These are phyloP conservation scores for Doryteuthis pealeii DNA, from an alignment of 1,140 invertebrate genomes.

Conservation along the genomic window DNA sequence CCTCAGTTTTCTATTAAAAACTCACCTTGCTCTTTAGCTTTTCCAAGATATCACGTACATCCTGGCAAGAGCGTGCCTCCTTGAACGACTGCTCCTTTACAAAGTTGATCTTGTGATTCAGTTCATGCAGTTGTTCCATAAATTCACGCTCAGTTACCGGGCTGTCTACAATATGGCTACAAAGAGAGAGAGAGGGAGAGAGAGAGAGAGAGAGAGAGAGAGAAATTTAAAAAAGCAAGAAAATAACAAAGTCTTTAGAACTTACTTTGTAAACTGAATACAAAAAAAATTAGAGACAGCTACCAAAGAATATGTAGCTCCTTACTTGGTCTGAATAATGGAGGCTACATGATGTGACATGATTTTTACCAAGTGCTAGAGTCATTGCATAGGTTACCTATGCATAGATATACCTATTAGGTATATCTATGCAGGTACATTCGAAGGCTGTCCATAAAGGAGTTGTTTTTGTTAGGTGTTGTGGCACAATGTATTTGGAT, in stretches of 20 bases:
- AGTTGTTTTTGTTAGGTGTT: too few relatives aligned
- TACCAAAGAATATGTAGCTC: conserved; percentile 36
- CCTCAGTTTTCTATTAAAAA: too few relatives aligned
- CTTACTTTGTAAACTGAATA: too few relatives aligned
- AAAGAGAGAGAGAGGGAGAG: conserved; percentile 16
- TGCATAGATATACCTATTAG: too few relatives aligned
- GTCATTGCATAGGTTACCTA: too few relatives aligned
- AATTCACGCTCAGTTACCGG: conserved; percentile 94
- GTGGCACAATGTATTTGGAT: too few relatives aligned
- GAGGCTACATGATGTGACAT: too few relatives aligned
- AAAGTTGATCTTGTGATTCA: conserved; percentile 98
- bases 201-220: too few relatives aligned
- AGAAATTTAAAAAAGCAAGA: not conserved
- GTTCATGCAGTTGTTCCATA: conserved; percentile 81
- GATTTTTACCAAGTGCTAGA: too few relatives aligned
- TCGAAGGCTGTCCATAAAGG: too few relatives aligned
- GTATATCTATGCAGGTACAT: too few relatives aligned
- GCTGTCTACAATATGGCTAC: conserved; percentile 85
- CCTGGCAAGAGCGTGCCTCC: conserved; percentile 88
- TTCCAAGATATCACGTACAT: conserved; percentile 94
- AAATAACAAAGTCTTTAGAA: conserved; percentile 5
- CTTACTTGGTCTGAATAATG: too few relatives aligned
- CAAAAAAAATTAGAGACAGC: not conserved
- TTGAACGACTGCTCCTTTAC: conserved; percentile 95
- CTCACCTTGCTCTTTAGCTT: conserved; percentile 86